These are phyloP conservation scores for Vollenhovia emeryi DNA, from an alignment of 1,140 invertebrate species.

Conservation along the genomic window DNA sequence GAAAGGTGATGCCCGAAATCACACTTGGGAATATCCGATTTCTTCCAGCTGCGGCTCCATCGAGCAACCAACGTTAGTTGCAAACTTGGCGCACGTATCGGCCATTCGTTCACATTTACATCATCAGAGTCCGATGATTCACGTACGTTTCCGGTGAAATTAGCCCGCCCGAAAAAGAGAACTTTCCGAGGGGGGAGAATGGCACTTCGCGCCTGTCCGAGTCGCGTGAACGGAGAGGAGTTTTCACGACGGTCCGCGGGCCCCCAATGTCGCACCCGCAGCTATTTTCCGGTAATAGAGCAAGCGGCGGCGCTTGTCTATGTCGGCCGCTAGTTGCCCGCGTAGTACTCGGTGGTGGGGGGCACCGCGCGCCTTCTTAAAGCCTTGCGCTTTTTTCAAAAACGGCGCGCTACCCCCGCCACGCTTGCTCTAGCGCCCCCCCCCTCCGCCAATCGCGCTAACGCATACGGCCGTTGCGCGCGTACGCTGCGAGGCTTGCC, in stretches of 20 bases:
- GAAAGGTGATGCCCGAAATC: not conserved
- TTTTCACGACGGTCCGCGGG: conserved; percentile 16
- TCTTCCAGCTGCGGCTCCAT: too few relatives aligned
- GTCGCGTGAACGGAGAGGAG: too few relatives aligned
- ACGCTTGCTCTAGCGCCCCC: conserved; percentile 26
- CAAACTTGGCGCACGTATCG: too few relatives aligned
- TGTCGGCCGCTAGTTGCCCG: conserved; percentile 80
- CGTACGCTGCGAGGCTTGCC: conserved; percentile 14
- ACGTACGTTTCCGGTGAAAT: not conserved
- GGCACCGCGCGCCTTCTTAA: conserved; percentile 83
- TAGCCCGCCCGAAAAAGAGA: too few relatives aligned
- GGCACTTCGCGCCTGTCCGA: not conserved
- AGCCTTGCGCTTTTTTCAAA: conserved; percentile 85
- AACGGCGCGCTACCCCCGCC: conserved; percentile 77
- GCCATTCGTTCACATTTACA: too few relatives aligned
- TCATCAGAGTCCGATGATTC: not conserved
- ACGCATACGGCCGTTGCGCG: conserved; percentile 54
- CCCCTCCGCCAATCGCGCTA: not conserved
- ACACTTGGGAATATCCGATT: not conserved
- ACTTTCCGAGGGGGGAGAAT: not conserved
- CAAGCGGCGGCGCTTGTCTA: conserved; percentile 78
- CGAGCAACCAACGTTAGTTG: too few relatives aligned
- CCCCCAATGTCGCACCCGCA: conserved; percentile 34
- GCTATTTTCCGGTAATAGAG: conserved; percentile 72
- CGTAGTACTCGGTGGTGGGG: conserved; percentile 82